Conservation (phyloP, 2,797 vertebrate genomes). For the Phalanger gymnotis region DNA sequence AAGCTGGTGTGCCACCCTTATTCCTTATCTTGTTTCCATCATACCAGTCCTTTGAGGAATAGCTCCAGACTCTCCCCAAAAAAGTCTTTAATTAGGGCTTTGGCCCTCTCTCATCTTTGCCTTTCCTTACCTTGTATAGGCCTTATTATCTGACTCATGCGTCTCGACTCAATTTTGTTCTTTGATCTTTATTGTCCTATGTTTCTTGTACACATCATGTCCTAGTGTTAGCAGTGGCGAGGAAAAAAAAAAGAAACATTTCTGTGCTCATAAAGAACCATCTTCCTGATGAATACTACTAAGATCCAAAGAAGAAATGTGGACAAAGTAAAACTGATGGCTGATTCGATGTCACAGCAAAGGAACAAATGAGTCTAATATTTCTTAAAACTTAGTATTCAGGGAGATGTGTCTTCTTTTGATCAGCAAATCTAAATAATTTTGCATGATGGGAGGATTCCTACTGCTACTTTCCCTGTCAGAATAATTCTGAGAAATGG, state of each 20-base stretch:
- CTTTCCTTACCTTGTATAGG: background rate
- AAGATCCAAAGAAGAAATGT: background rate
- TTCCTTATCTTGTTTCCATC: background rate
- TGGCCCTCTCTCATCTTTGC: background rate
- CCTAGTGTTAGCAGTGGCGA: background rate
- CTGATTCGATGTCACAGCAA: background rate
- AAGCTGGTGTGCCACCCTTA: background rate
- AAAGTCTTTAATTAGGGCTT: no score
- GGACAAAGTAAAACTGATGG: background rate
- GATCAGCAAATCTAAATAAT: background rate
- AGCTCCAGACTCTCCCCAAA: background rate
- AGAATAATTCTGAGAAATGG: background rate
- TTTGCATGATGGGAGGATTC: background rate
- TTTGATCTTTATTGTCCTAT: background rate
- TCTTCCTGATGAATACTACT: background rate
- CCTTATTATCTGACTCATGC: background rate
- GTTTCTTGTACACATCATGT: background rate
- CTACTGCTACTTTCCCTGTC: background rate
- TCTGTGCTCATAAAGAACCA: background rate
- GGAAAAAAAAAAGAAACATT: background rate
- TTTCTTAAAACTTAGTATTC: background rate
- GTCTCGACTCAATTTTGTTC: background rate
- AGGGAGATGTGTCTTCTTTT: background rate
- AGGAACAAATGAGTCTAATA: background rate
- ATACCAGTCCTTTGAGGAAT: background rate